Conservation (phyloP, 2,113 vertebrate genomes). For the Crotophaga sulcirostris region DNA sequence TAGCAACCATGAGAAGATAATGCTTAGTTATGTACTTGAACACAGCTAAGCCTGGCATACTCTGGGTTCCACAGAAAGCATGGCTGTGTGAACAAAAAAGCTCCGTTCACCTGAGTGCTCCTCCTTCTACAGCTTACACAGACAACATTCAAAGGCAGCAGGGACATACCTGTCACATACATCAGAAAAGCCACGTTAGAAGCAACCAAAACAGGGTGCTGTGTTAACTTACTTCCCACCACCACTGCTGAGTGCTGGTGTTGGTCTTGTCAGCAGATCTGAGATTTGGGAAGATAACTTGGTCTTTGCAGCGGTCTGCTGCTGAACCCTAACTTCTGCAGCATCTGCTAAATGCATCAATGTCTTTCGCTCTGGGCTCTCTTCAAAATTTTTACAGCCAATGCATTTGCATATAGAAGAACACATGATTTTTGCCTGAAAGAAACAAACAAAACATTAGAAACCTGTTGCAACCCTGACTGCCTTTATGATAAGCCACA, state of each 20-base stretch:
- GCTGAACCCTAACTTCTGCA: slow-evolving; percentile 95
- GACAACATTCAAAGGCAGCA: neutral
- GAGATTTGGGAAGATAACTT: slow-evolving; percentile 98
- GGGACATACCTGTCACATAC: neutral
- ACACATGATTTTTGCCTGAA: slow-evolving; percentile 99
- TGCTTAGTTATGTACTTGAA: neutral
- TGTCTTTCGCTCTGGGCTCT: slow-evolving; percentile 96
- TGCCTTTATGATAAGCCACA: neutral
- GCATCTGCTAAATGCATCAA: slow-evolving; percentile 98
- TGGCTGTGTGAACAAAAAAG: fast-evolving
- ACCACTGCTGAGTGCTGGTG: slow-evolving; percentile 85
- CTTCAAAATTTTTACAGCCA: slow-evolving; percentile 98
- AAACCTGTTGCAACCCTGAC: neutral
- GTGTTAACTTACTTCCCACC: slow-evolving; percentile 86
- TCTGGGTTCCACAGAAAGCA: neutral
- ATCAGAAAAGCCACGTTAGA: neutral
- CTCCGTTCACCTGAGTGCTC: neutral
- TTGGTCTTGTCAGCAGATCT: slow-evolving; percentile 90
- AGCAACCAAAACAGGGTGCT: neutral
- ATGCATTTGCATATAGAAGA: slow-evolving; percentile 98
- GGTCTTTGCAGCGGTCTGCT: slow-evolving; percentile 96
- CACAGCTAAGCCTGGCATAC: neutral
- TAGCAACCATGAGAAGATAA: neutral
- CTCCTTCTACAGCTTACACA: neutral
- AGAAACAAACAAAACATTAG: neutral